Evolutionary conservation across 2,113 vertebrate genomes (phyloP).

Genomic region (Stictonetta naevosa): DNA sequence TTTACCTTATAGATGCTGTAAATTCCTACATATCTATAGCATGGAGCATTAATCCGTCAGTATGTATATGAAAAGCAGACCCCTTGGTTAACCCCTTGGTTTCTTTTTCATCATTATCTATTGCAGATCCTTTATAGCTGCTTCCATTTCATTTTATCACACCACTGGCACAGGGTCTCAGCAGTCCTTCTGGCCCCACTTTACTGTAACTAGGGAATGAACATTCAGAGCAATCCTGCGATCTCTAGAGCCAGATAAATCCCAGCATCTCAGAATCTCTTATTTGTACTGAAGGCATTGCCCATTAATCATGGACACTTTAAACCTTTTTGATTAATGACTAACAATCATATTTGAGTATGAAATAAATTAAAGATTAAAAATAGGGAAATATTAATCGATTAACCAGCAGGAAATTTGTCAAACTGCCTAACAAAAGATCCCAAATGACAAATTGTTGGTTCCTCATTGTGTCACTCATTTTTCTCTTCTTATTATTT

Average conservation of each 20-base stretch:
- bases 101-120: not conserved
- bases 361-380: constrained; percentile 54
- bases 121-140: not conserved
- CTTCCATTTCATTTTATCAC: constrained; percentile 1
- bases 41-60: not conserved
- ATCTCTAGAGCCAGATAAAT: constrained; percentile 12
- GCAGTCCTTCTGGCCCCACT: not conserved
- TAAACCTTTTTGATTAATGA: constrained; percentile 42
- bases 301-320: constrained; percentile 25
- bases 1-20: not conserved
- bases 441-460: constrained; percentile 25
- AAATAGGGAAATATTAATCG: constrained; percentile 37
- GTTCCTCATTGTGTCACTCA: not conserved
- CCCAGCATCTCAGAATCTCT: not conserved
- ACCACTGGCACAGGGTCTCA: not conserved
- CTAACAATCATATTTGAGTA: constrained; percentile 19
- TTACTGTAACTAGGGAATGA: constrained; percentile 32
- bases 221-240: not conserved
- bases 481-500: not conserved
- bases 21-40: not conserved
- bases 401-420: constrained; percentile 8
- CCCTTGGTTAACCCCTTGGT: constrained; percentile 7
- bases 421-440: constrained; percentile 29
- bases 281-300: constrained; percentile 25
- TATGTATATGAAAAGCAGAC: not conserved